Evolutionary conservation across 2,797 vertebrate genomes (phyloP), one percentile per base, ranked within the genome.

Genomic region (Manis javanica): DNA sequence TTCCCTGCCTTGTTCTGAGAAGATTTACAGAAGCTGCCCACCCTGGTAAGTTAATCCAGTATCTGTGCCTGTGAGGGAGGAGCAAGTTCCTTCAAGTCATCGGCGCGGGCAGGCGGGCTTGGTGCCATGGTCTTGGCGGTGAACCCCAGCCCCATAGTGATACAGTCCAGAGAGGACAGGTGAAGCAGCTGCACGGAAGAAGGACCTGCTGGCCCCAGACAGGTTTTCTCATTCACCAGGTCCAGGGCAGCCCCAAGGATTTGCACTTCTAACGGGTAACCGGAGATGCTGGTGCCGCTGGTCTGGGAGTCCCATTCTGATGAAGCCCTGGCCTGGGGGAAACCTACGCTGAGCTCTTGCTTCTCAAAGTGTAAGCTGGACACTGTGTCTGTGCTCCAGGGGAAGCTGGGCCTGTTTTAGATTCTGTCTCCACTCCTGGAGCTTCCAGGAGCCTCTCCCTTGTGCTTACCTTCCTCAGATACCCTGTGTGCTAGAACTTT

Each of bases 21-120:
- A 95, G 96, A 96, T 96, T 96, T 88, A 96, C 93, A 77, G 94
- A 83, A 87, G 81, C 90, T 82, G 14, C 53, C 82, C 42, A 85
- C 74, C 49, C 34, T 7, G 1, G 82, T 79, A 69, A 94, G 91
- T 94, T 61, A 75, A 68, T 89, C 68, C 34, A 15, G 24, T 51
- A 0, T 84, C 85, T 71, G 59, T 53, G 75, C 78, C 34, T 1
- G 0, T 23, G 57, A 55, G 57, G 51, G 87, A 69, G 61, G 61
- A 42, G 86, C 31, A 53, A 14, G 49, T 24, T 78, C 87, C 0
- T 46, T 10, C 42, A 46, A 46, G 0, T 46, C 49, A 34, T 49
- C 72, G 51, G 63, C 85, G 74, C 8, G 19, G 64, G 57, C 46
- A 12, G 86, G 34, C 37, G 21, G 29, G 39, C 39, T 39, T 61